Conservation (phyloP, 2,113 vertebrate genomes). For the Tapirus terrestris region DNA sequence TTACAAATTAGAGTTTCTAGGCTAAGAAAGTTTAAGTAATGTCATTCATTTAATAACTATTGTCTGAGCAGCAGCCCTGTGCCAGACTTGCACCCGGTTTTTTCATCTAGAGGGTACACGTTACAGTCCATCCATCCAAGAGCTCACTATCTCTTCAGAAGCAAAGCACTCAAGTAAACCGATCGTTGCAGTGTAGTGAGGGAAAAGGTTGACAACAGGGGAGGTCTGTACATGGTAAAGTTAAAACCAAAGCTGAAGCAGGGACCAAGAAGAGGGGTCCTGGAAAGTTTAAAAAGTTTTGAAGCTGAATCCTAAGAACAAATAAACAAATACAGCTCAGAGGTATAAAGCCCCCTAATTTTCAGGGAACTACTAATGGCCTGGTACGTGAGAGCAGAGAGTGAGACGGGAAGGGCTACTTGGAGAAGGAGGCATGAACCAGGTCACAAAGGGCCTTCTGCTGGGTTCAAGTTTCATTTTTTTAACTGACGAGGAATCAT, state of each 20-base stretch:
- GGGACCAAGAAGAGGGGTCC: neutral
- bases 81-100: neutral
- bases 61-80: neutral
- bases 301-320: neutral
- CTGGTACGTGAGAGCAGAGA: neutral
- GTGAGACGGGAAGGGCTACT: neutral
- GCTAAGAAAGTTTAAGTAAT: neutral
- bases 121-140: neutral
- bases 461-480: neutral
- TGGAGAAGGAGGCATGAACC: neutral
- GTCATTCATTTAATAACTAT: neutral
- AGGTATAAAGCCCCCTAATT: too few species aligned
- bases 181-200: neutral
- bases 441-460: neutral
- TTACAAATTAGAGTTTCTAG: neutral
- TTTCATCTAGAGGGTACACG: neutral
- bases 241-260: neutral
- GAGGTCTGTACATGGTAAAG: neutral
- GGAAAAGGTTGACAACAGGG: too few species aligned
- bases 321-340: neutral
- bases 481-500: neutral
- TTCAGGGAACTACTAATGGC: fast-evolving
- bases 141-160: neutral
- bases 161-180: neutral
- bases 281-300: too few species aligned